Conservation (phyloP, 1,140 invertebrate genomes). For the Parapsyche elsis region DNA sequence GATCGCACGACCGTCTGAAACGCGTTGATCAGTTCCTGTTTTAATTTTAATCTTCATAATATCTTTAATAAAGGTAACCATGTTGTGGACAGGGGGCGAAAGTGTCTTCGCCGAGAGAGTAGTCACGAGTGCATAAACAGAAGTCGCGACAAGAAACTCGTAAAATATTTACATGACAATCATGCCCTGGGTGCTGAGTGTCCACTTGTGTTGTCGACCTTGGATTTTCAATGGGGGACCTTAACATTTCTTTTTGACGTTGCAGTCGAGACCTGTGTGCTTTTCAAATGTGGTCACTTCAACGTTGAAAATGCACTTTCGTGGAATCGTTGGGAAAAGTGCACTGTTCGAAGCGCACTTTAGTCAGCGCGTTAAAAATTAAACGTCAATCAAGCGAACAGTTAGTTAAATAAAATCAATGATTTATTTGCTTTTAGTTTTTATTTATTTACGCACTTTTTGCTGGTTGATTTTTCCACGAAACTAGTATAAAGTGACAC, state of each 20-base stretch:
- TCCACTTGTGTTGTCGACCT: neutral
- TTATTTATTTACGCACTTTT: no score
- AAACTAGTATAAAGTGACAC: no score
- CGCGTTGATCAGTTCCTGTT: no score
- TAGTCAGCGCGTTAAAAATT: no score
- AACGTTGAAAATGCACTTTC: constrained; percentile 7
- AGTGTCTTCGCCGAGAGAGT: neutral
- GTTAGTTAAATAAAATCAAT: no score
- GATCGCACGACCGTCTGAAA: no score
- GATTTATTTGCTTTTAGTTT: no score
- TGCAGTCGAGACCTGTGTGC: neutral
- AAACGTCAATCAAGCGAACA: no score
- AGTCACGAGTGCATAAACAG: neutral
- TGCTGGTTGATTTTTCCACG: no score
- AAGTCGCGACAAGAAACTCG: constrained; percentile 27
- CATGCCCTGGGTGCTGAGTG: neutral
- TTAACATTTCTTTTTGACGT: constrained; percentile 4
- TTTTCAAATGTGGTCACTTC: neutral
- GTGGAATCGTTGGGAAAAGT: neutral
- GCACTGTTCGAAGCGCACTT: neutral
- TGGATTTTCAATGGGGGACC: neutral
- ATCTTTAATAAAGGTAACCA: no score
- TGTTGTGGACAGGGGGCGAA: neutral
- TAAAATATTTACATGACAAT: constrained; percentile 32
- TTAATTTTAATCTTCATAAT: no score